These are phyloP conservation scores for Caenorhabditis briggsae DNA, from an alignment of 1,140 invertebrate genomes.

Conservation along the genomic window DNA sequence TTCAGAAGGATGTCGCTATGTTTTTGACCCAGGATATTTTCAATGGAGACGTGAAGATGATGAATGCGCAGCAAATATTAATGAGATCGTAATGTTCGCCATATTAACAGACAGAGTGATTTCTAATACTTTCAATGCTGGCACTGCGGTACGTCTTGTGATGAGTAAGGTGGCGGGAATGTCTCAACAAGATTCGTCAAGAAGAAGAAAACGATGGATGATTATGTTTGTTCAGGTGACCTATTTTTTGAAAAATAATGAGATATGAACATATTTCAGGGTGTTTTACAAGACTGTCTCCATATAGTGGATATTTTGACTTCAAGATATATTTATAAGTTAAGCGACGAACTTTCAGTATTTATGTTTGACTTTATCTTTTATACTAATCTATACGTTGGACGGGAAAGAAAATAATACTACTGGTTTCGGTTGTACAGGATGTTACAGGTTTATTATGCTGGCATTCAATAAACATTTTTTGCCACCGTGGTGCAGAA, in stretches of 20 bases:
- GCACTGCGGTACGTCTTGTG: conserved; percentile 2
- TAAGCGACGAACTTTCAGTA: conserved; percentile 13
- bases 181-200: conserved; percentile 5
- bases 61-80: neutral
- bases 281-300: conserved; percentile 16
- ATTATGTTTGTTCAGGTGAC: conserved; percentile 25
- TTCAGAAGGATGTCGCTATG: conserved; percentile 26
- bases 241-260: neutral
- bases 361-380: conserved; percentile 5
- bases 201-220: conserved; percentile 7
- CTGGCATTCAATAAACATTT: conserved; percentile 25
- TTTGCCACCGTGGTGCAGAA: neutral
- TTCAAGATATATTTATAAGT: conserved; percentile 10
- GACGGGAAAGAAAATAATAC: neutral
- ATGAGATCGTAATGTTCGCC: neutral
- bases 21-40: neutral
- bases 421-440: too few species aligned
- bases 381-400: conserved; percentile 4
- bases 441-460: neutral
- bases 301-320: conserved; percentile 18
- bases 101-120: neutral
- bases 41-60: conserved; percentile 19
- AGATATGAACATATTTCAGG: neutral
- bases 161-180: conserved; percentile 3
- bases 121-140: neutral